Evolutionary conservation across 2,113 vertebrate species (phyloP).

Genomic region (Triplophysa tibetana): DNA sequence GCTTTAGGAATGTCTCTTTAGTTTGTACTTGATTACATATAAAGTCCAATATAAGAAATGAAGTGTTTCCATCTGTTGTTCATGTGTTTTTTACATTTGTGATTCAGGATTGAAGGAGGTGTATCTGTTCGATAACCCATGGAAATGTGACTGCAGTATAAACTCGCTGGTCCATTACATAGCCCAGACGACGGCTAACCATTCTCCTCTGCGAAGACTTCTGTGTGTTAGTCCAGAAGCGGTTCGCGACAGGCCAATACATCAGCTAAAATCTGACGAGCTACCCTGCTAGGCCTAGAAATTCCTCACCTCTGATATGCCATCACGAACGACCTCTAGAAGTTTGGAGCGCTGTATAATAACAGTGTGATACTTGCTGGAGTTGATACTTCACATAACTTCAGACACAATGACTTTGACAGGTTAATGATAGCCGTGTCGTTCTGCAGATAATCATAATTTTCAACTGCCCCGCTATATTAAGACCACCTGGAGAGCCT

Average conservation of each 20-base stretch:
- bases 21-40: too few relatives aligned
- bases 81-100: neutral
- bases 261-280: slow-evolving; percentile 53
- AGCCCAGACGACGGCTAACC: slow-evolving; percentile 55
- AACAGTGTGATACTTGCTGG: slow-evolving; percentile 40
- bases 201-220: slow-evolving; percentile 57
- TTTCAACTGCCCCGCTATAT: slow-evolving; percentile 46
- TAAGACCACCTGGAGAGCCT: slow-evolving; percentile 34
- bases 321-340: slow-evolving; percentile 17
- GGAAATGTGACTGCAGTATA: slow-evolving; percentile 76
- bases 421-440: slow-evolving; percentile 45
- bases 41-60: too few relatives aligned
- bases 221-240: slow-evolving; percentile 65
- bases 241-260: slow-evolving; percentile 63
- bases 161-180: slow-evolving; percentile 67
- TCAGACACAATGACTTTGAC: slow-evolving; percentile 56
- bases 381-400: slow-evolving; percentile 54
- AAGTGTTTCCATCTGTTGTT: neutral
- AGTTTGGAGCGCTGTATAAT: slow-evolving; percentile 37
- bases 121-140: slow-evolving; percentile 72
- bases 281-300: slow-evolving; percentile 61
- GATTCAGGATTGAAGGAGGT: slow-evolving; percentile 69
- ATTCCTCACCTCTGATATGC: slow-evolving; percentile 8
- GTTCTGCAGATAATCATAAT: slow-evolving; percentile 56
- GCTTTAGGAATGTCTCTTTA: too few relatives aligned